Conservation (phyloP, 1,140 invertebrate species). For the Coenobita brevimanus region DNA sequence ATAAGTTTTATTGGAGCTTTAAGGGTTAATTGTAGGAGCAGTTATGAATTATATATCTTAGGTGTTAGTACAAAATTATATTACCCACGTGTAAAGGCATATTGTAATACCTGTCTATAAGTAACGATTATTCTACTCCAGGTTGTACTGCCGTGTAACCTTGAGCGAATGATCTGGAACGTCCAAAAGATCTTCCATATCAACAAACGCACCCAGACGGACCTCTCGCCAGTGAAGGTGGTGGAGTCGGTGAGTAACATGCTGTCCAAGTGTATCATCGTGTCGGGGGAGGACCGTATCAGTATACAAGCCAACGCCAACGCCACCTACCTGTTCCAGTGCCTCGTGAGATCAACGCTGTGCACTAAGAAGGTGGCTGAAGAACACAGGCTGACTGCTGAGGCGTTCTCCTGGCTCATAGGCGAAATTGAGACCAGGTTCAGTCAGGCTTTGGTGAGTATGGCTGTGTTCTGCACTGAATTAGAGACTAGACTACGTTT, state of each 20-base stretch:
- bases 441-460: slow-evolving; percentile 91
- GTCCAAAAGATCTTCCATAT: slow-evolving; percentile 99
- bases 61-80: too few relatives aligned
- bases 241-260: slow-evolving; percentile 85
- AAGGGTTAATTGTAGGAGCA: too few relatives aligned
- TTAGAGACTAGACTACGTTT: too few relatives aligned
- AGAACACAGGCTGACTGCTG: slow-evolving; percentile 92
- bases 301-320: slow-evolving; percentile 98
- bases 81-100: too few relatives aligned
- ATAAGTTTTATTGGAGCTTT: too few relatives aligned
- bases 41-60: too few relatives aligned
- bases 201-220: slow-evolving; percentile 92
- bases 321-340: slow-evolving; percentile 97
- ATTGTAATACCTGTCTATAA: too few relatives aligned
- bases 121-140: slow-evolving; percentile 51
- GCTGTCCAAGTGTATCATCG: slow-evolving; percentile 92
- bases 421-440: slow-evolving; percentile 99
- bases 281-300: slow-evolving; percentile 94
- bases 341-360: slow-evolving; percentile 93
- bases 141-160: slow-evolving; percentile 96
- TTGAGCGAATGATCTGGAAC: slow-evolving; percentile 99
- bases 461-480: not conserved
- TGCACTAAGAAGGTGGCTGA: slow-evolving; percentile 97
- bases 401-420: slow-evolving; percentile 99
- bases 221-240: slow-evolving; percentile 85